A percentile compares a stretch with the other conserved stretches of the same genome.
These are phyloP conservation scores for Drosophila kanekoi DNA, from an alignment of 2,888 invertebrate species.

Conservation along the genomic window DNA sequence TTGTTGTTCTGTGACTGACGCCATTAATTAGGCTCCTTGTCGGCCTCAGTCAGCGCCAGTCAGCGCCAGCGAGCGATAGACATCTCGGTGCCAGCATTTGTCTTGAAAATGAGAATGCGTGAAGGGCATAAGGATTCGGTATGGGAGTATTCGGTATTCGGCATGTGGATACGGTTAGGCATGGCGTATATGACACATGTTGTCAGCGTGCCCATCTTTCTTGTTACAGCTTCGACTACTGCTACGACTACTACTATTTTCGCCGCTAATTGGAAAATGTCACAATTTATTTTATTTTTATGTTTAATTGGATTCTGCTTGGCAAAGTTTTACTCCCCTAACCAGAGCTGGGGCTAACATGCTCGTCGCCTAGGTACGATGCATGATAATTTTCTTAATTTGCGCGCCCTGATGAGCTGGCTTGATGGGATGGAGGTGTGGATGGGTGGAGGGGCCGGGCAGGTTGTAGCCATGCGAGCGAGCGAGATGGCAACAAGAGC, in stretches of 20 bases:
- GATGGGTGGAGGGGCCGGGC: background rate
- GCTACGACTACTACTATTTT: slow-evolving; percentile 58
- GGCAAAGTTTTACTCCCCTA: slow-evolving; percentile 41
- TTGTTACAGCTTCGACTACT: slow-evolving; percentile 18
- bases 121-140: background rate
- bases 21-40: slow-evolving; percentile 73
- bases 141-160: slow-evolving; percentile 5
- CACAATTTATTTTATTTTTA: slow-evolving; percentile 80
- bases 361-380: slow-evolving; percentile 72
- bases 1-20: slow-evolving; percentile 63
- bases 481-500: background rate
- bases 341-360: background rate
- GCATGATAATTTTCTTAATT: slow-evolving; percentile 80
- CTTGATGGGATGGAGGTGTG: slow-evolving; percentile 5
- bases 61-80: slow-evolving; percentile 63
- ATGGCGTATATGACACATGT: slow-evolving; percentile 73
- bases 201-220: slow-evolving; percentile 75
- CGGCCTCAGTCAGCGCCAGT: slow-evolving; percentile 40
- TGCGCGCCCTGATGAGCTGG: slow-evolving; percentile 71
- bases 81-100: slow-evolving; percentile 78
- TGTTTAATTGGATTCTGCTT: slow-evolving; percentile 75
- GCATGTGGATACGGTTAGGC: slow-evolving; percentile 15
- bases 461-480: slow-evolving; percentile 3
- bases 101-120: slow-evolving; percentile 48
- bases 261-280: slow-evolving; percentile 78